A percentile compares a stretch with the other conserved stretches of the same genome.
Evolutionary conservation across 1,140 invertebrate genomes (phyloP).

Genomic region (Trialeurodes vaporariorum): DNA sequence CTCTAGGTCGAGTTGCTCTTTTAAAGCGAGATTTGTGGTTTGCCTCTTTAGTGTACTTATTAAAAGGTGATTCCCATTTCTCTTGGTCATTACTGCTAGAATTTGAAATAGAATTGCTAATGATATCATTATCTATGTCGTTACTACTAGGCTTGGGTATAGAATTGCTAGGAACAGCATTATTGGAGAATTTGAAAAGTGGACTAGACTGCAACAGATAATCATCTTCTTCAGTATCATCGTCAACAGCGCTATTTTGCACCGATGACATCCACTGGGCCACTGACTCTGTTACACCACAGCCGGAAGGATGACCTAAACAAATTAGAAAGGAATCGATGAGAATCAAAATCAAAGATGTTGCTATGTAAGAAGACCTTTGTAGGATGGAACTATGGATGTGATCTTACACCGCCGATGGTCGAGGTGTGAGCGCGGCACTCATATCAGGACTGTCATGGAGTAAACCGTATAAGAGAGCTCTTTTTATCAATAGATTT

Average conservation of each 20-base stretch:
- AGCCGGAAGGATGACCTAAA: slow-evolving; percentile 64
- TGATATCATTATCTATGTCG: neutral
- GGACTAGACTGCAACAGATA: no score
- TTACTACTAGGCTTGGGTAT: neutral
- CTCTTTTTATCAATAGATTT: no score
- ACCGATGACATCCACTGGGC: slow-evolving; percentile 85
- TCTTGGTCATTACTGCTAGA: slow-evolving; percentile 3
- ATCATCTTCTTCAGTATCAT: slow-evolving; percentile 28
- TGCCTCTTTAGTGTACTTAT: slow-evolving; percentile 54
- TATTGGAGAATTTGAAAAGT: no score
- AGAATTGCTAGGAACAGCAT: neutral
- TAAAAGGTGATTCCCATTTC: slow-evolving; percentile 33
- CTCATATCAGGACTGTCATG: no score
- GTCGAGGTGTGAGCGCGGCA: no score
- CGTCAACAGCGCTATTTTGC: slow-evolving; percentile 69
- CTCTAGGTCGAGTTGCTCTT: slow-evolving; percentile 44
- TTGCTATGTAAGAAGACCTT: no score
- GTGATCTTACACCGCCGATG: no score
- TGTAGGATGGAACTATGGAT: no score
- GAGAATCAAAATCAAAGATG: neutral
- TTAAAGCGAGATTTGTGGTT: slow-evolving; percentile 37
- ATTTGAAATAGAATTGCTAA: neutral
- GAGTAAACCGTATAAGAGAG: no score
- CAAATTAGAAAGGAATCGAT: slow-evolving; percentile 16
- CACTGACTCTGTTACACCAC: slow-evolving; percentile 74